Conservation (phyloP, 2,797 vertebrate genomes). For the Enteromius afrohamiltoni region DNA sequence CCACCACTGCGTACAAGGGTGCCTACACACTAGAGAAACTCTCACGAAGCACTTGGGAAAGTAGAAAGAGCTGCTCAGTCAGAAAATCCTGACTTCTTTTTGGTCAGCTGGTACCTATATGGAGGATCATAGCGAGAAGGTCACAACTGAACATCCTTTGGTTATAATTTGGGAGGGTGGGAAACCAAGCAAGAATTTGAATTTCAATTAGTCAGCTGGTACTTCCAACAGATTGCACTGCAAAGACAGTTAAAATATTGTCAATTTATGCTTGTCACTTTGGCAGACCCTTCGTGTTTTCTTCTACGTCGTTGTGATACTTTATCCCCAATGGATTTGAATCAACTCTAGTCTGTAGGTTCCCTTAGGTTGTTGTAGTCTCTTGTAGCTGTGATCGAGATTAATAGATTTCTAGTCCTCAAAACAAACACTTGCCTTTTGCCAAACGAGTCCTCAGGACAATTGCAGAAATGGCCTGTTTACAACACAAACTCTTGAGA, state of each 20-base stretch:
- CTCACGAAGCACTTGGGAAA: not conserved
- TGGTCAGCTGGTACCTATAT: not conserved
- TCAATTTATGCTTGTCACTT: not conserved
- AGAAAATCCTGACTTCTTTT: not conserved
- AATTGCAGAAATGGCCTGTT: conserved; percentile 86
- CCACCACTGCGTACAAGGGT: not conserved
- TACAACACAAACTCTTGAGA: conserved; percentile 89
- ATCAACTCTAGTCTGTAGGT: conserved; percentile 22
- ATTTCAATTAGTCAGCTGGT: not conserved
- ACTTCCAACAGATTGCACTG: not conserved
- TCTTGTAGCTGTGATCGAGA: conserved; percentile 37
- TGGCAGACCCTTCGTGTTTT: not conserved
- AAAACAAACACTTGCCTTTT: conserved; percentile 83
- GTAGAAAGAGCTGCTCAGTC: not conserved
- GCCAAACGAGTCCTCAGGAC: conserved; percentile 93
- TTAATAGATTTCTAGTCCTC: conserved; percentile 74
- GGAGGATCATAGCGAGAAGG: conserved; percentile 11
- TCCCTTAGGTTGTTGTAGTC: conserved; percentile 9
- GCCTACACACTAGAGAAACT: not conserved
- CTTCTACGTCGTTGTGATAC: not conserved
- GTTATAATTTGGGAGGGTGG: not conserved
- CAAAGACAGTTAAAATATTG: not conserved
- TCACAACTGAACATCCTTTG: conserved; percentile 21
- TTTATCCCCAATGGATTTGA: not conserved
- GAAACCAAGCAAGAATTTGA: not conserved